phyloP scores from a whole-genome alignment of 2,797 vertebrate genomes.

The Mallotus villosus region DNA sequence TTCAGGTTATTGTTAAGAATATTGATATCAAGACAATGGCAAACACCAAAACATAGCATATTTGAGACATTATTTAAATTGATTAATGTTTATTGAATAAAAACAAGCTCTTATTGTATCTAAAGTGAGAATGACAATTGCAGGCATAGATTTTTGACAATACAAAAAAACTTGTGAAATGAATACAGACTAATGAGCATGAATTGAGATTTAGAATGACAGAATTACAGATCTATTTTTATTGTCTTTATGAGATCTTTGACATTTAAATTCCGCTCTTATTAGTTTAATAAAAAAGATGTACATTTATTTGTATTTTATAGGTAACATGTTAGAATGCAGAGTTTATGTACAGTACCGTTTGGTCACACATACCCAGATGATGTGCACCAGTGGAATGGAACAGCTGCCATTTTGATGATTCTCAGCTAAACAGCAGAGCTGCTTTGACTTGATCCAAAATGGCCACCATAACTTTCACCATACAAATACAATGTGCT shows the following conservation, averaged over 20 bases:
- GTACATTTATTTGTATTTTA: constrained; percentile 67
- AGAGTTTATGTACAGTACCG: constrained; percentile 52
- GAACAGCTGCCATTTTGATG: constrained; percentile 39
- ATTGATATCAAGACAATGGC: constrained; percentile 25
- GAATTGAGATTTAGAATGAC: constrained; percentile 42
- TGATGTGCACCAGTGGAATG: constrained; percentile 14
- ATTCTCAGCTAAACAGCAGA: constrained; percentile 17
- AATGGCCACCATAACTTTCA: constrained; percentile 34
- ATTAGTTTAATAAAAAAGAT: constrained; percentile 53
- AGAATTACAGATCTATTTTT: constrained; percentile 55
- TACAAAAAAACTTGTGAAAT: constrained; percentile 31
- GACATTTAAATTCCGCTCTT: constrained; percentile 47
- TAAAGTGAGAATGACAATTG: constrained; percentile 27
- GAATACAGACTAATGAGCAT: constrained; percentile 30
- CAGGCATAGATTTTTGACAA: constrained; percentile 33
- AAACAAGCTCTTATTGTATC: constrained; percentile 45
- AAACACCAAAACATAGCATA: constrained; percentile 45
- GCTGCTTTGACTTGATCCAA: constrained; percentile 29
- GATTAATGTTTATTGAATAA: constrained; percentile 15
- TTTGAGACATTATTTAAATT: constrained; percentile 35
- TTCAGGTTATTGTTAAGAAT: constrained; percentile 21
- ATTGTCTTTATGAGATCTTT: constrained; percentile 42
- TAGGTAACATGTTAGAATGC: constrained; percentile 54
- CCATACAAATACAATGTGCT: constrained; percentile 14
- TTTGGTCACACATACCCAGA: constrained; percentile 31